Evolutionary conservation across 1,140 invertebrate species (phyloP), one percentile per base, ranked within the genome.

Genomic region (Sitophilus oryzae): DNA sequence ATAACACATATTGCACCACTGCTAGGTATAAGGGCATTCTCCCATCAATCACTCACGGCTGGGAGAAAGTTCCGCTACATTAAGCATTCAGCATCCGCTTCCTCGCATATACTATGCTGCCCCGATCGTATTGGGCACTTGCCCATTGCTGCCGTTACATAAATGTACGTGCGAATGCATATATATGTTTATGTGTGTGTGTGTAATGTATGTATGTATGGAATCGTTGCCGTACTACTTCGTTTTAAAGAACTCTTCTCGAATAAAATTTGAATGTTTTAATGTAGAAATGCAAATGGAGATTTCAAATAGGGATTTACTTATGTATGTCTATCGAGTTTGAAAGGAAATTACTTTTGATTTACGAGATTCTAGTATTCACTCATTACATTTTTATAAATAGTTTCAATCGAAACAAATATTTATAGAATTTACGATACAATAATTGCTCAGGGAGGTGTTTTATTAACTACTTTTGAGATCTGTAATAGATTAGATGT

Each of bases 31-130:
- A 68, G 69, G 66, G 67, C 65, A 65, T 67, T 63, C 58, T 61
- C 60, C 60, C 66, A 71, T 71, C 69, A 66, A 71, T 71, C 69
- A 69, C 67, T 71, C 60, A 69, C 69, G 69, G 67, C 65, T 69
- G 67, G 64, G 56, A 64, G 67, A 63, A 68, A 69, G 65, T 71
- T 71, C 69, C 69, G 68, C 63, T 71, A 71, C 69, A 71, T 71
- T 71, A 69, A 71, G 66, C 69, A 66, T 69, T 62, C 59, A 58
- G 53, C 66, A 59, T 61, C 60, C 59, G 65, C 61, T 67, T 67
- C 64, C 64, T 64, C 64, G 60, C 60, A 58, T 58, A 61, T 52
- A n/a, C n/a, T n/a, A n/a, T n/a, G n/a, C 46, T 50, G 55, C 49
- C 35, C 41, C 52, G 54, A 61, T n/a, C n/a, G n/a, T 61, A 58